These are phyloP conservation scores for Entomyzon cyanotis DNA, from an alignment of 2,113 vertebrate species.

Conservation along the genomic window DNA sequence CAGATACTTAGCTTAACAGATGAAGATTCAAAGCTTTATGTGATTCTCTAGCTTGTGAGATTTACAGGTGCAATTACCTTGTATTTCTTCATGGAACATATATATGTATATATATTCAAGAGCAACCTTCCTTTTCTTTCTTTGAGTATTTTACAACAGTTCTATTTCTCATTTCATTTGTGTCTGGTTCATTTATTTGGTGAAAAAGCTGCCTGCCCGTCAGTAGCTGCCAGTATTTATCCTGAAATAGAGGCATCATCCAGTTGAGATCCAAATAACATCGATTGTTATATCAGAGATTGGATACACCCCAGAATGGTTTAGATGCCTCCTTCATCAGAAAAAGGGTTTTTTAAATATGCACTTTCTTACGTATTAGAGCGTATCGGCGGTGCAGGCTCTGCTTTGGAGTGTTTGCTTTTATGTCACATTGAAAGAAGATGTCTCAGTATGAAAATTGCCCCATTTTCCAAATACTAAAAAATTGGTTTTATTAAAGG, in stretches of 20 bases:
- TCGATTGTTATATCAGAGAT: background rate
- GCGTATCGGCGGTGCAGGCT: background rate
- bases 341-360: background rate
- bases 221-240: background rate
- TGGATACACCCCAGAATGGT: background rate
- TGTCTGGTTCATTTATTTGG: background rate
- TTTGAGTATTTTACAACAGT: background rate
- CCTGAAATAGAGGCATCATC: background rate
- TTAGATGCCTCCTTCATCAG: background rate
- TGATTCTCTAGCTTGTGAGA: background rate
- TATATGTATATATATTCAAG: background rate
- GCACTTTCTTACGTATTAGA: background rate
- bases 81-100: background rate
- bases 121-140: background rate
- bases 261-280: background rate
- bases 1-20: background rate
- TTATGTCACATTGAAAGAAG: background rate
- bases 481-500: background rate
- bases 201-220: background rate
- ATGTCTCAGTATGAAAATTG: background rate
- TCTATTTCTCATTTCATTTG: background rate
- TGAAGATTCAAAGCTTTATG: background rate
- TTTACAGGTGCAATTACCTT: background rate
- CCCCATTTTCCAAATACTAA: background rate
- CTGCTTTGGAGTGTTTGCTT: background rate